Evolutionary conservation across 2,797 vertebrate genomes (phyloP), one percentile per base, ranked within the genome.

Genomic region (Glossophaga mutica): DNA sequence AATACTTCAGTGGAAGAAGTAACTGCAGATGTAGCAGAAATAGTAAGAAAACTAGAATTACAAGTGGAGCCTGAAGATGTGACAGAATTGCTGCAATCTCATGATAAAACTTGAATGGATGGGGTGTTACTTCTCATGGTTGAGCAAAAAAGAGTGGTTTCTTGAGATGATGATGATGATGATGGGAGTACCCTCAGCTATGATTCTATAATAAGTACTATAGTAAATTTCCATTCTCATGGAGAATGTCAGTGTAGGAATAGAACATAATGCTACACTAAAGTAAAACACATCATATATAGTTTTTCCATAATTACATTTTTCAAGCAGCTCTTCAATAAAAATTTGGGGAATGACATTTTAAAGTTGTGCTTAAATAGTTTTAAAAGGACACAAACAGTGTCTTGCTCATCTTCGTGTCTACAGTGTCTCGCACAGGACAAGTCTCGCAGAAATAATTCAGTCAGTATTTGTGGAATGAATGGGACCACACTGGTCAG

Each of bases 361-460:
- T 81, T 50, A 84, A 48, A 67, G 16, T 90, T 87, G 70, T 85
- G 22, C 73, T 55, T 70, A 77, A 65, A 65, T 89, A 79, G 67
- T 87, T 96, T 91, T 24, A 91, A 95, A 50, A 90, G 12, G 39
- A 62, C 62, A 70, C 57, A 55, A 82, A 34, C 44, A 65, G 29
- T 37, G 15, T 68, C 68, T 93, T 91, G 65, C 4, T 96, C 44
- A 79, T 59, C n/a, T 89, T 95, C 76, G 21, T 87, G 48, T 93
- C n/a, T 87, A 44, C 2, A 87, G 16, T 92, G 18, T 57, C 57
- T 85, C 59, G 6, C 19, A 55, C 37, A 55, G 34, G 82, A 87
- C n/a, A 29, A 90, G 44, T 90, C 57, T 76, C 76, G 12, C 46
- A 87, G 42, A 73, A 94, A 90, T 93, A 91, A 79, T 73, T 83